Evolutionary conservation across 2,113 vertebrate species (phyloP).

Genomic region (Neomonachus schauinslandi): DNA sequence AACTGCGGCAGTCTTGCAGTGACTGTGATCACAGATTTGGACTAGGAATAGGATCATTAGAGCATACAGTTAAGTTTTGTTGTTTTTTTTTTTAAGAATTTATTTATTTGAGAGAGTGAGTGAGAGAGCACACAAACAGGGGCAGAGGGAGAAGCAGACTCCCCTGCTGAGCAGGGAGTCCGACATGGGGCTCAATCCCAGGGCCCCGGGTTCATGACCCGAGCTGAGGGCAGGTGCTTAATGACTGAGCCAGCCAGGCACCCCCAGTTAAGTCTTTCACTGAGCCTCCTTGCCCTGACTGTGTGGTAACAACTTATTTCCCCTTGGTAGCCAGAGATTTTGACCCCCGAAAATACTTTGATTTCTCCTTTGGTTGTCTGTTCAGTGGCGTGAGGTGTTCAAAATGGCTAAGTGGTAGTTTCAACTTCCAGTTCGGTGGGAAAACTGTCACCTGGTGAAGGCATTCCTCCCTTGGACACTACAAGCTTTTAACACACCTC

Average conservation of each 20-base stretch:
- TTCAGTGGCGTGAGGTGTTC: neutral
- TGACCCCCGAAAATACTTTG: neutral
- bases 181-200: too few species aligned
- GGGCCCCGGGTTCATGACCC: too few species aligned
- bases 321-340: neutral
- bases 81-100: too few species aligned
- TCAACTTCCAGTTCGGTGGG: neutral
- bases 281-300: neutral
- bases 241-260: too few species aligned
- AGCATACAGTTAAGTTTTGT: neutral
- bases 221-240: too few species aligned
- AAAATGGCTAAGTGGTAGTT: neutral
- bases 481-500: neutral
- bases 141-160: too few species aligned
- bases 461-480: neutral
- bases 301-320: neutral
- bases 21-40: neutral
- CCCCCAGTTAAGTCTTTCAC: neutral
- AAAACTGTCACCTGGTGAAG: neutral
- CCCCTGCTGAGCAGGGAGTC: too few species aligned
- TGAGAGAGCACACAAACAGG: too few species aligned
- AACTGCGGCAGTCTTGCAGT: neutral
- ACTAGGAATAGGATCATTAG: neutral
- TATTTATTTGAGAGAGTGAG: too few species aligned
- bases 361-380: neutral